Evolutionary conservation across 2,888 invertebrate species (phyloP).

Genomic region (Norana najaformis): DNA sequence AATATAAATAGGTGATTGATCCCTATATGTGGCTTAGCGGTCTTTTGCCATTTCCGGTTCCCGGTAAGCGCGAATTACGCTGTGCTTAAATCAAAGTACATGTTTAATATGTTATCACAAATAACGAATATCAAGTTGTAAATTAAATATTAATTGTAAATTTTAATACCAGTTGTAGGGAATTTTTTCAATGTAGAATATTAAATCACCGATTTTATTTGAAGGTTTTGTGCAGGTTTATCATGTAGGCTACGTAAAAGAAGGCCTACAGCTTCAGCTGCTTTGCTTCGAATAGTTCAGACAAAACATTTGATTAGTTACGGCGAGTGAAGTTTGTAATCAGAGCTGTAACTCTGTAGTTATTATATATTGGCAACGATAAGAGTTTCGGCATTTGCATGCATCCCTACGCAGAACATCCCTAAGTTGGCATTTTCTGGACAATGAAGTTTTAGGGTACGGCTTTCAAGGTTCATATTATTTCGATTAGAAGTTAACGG

Average conservation of each 20-base stretch:
- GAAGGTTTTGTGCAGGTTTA: neutral
- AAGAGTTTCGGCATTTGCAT: too few relatives aligned
- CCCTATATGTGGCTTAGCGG: neutral
- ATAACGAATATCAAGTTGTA: neutral
- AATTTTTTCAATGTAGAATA: neutral
- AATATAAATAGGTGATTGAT: too few relatives aligned
- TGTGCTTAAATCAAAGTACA: too few relatives aligned
- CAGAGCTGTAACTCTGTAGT: too few relatives aligned
- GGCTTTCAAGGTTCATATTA: too few relatives aligned
- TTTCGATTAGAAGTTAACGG: too few relatives aligned
- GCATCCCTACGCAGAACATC: too few relatives aligned
- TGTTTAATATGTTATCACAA: constrained; percentile 13
- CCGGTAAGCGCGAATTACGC: neutral
- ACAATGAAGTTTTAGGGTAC: too few relatives aligned
- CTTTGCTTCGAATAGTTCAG: neutral
- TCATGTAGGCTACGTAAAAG: neutral
- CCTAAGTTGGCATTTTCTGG: too few relatives aligned
- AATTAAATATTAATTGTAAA: neutral
- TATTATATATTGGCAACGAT: too few relatives aligned
- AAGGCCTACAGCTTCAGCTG: neutral
- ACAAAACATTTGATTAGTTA: neutral
- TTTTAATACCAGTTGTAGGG: neutral
- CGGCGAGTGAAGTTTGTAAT: neutral
- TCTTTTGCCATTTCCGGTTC: neutral
- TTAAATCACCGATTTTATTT: neutral